Evolutionary conservation across 2,888 invertebrate species (phyloP).

Genomic region (Lithophane ornitopus): DNA sequence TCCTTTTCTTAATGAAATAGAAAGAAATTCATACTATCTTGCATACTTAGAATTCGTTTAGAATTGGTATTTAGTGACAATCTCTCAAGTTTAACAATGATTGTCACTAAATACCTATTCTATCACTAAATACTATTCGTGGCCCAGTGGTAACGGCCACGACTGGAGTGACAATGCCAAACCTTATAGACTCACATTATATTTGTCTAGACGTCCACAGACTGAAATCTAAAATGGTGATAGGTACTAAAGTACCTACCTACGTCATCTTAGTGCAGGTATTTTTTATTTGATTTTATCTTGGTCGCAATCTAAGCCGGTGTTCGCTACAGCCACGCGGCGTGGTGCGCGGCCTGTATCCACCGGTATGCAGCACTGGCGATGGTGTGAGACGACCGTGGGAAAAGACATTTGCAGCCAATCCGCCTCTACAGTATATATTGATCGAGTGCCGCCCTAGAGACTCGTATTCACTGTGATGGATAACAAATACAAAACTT

Average conservation of each 20-base stretch:
- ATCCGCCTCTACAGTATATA: constrained; percentile 72
- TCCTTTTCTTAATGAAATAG: too few relatives aligned
- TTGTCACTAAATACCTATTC: too few relatives aligned
- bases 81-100: too few relatives aligned
- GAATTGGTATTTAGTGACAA: too few relatives aligned
- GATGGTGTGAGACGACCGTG: constrained; percentile 68
- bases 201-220: not conserved
- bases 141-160: too few relatives aligned
- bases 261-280: too few relatives aligned
- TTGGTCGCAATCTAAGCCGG: not conserved
- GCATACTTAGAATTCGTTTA: too few relatives aligned
- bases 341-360: constrained; percentile 7
- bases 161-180: too few relatives aligned
- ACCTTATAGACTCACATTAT: not conserved
- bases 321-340: constrained; percentile 3
- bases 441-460: constrained; percentile 75
- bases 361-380: constrained; percentile 16
- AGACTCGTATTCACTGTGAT: constrained; percentile 46
- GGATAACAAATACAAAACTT: constrained; percentile 20
- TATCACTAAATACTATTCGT: too few relatives aligned
- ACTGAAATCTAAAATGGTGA: not conserved
- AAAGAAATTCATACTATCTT: too few relatives aligned
- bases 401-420: constrained; percentile 79
- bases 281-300: not conserved
- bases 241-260: not conserved